Conservation (phyloP, 2,113 vertebrate genomes). For the Garra rufa region DNA sequence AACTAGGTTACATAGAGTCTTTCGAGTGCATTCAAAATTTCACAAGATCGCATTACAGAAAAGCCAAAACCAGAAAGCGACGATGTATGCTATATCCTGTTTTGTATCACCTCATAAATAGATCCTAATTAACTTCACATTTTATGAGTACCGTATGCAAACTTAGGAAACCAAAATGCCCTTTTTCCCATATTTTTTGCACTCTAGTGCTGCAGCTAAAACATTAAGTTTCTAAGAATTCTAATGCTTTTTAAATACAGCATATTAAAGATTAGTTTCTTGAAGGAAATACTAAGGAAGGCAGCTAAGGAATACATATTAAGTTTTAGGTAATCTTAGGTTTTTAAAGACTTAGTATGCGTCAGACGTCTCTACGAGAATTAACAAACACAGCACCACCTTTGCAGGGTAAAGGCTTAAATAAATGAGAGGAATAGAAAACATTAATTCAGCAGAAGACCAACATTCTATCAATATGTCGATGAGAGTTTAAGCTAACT, state of each 20-base stretch:
- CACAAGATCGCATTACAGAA: neutral
- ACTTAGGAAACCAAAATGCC: neutral
- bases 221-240: neutral
- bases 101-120: neutral
- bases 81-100: neutral
- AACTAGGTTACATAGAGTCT: neutral
- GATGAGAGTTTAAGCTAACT: neutral
- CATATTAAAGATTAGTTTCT: neutral
- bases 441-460: neutral
- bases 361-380: neutral
- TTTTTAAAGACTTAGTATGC: neutral
- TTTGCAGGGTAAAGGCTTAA: neutral
- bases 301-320: neutral
- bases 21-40: neutral
- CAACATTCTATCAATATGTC: neutral
- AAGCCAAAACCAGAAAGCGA: neutral
- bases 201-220: neutral
- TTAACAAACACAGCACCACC: neutral
- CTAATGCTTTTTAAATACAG: neutral
- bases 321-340: neutral
- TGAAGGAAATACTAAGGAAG: neutral
- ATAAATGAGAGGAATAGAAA: neutral
- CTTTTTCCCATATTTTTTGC: neutral
- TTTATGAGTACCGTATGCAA: neutral
- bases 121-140: neutral